A percentile compares a stretch with the other conserved stretches of the same genome.
These are phyloP conservation scores for Anagyrus pseudococci DNA, from an alignment of 2,888 invertebrate species.

Conservation along the genomic window DNA sequence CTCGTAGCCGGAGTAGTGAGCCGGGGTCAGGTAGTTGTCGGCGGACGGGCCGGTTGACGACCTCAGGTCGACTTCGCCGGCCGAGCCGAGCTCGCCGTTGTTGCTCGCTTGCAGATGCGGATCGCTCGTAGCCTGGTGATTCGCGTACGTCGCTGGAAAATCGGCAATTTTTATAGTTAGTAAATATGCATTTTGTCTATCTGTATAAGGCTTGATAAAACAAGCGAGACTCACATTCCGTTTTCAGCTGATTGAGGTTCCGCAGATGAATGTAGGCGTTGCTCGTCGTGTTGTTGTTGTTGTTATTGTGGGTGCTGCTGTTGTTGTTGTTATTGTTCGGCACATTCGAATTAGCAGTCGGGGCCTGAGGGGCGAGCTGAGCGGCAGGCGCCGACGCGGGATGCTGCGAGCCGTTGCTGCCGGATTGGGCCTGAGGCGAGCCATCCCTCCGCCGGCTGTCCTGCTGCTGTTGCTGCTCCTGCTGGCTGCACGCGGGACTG, in stretches of 20 bases:
- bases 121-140: slow-evolving; percentile 45
- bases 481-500: slow-evolving; percentile 61
- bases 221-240: slow-evolving; percentile 53
- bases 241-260: slow-evolving; percentile 58
- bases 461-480: slow-evolving; percentile 50
- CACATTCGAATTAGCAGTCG: slow-evolving; percentile 31
- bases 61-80: slow-evolving; percentile 52
- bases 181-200: not conserved
- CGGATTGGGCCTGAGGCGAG: slow-evolving; percentile 52
- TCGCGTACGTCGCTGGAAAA: slow-evolving; percentile 53
- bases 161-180: too few relatives aligned
- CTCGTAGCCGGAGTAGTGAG: slow-evolving; percentile 62
- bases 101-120: slow-evolving; percentile 32
- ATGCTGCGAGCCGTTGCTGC: slow-evolving; percentile 15
- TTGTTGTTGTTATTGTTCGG: slow-evolving; percentile 55
- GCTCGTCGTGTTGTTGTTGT: slow-evolving; percentile 54
- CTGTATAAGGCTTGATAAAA: not conserved
- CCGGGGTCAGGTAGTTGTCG: slow-evolving; percentile 58
- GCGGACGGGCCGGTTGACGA: slow-evolving; percentile 47
- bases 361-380: not conserved
- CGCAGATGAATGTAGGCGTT: slow-evolving; percentile 58
- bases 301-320: slow-evolving; percentile 44
- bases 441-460: slow-evolving; percentile 55
- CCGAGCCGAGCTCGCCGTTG: slow-evolving; percentile 53
- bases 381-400: slow-evolving; percentile 2